Conservation (phyloP, 1,140 invertebrate genomes). For the Cotesia chilonis region DNA sequence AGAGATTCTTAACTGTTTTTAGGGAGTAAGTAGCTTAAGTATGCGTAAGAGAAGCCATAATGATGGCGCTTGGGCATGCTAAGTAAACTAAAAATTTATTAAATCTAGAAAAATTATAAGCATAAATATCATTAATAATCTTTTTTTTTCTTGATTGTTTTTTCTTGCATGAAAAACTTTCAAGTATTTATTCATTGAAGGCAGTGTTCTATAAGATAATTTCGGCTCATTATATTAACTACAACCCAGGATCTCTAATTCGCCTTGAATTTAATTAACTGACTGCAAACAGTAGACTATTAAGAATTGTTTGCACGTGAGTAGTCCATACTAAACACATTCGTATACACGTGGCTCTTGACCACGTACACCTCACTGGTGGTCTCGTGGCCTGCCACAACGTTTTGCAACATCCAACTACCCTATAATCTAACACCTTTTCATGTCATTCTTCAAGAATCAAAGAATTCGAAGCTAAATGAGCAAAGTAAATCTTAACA, state of each 20-base stretch:
- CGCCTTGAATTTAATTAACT: conserved; percentile 19
- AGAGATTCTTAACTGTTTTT: conserved; percentile 30
- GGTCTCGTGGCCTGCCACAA: conserved; percentile 13
- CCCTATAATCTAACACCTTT: background rate
- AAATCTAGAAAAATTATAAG: background rate
- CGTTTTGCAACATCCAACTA: background rate
- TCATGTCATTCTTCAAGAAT: background rate
- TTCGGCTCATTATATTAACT: too few species aligned
- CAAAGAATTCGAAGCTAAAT: too few species aligned
- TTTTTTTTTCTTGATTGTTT: too few species aligned
- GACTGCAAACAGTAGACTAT: conserved; percentile 4
- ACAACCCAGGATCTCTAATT: background rate
- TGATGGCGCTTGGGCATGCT: background rate
- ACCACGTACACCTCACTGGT: background rate
- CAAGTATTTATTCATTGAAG: too few species aligned
- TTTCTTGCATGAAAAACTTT: too few species aligned
- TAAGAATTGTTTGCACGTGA: conserved; percentile 12
- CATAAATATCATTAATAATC: too few species aligned
- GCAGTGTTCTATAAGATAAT: too few species aligned
- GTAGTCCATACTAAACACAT: background rate
- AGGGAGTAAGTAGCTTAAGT: background rate
- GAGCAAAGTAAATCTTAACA: too few species aligned
- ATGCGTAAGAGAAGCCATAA: background rate
- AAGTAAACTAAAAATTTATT: conserved; percentile 28
- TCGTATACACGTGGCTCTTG: background rate